These are phyloP conservation scores for Danio albolineatus DNA, from an alignment of 2,797 vertebrate genomes.

Conservation along the genomic window DNA sequence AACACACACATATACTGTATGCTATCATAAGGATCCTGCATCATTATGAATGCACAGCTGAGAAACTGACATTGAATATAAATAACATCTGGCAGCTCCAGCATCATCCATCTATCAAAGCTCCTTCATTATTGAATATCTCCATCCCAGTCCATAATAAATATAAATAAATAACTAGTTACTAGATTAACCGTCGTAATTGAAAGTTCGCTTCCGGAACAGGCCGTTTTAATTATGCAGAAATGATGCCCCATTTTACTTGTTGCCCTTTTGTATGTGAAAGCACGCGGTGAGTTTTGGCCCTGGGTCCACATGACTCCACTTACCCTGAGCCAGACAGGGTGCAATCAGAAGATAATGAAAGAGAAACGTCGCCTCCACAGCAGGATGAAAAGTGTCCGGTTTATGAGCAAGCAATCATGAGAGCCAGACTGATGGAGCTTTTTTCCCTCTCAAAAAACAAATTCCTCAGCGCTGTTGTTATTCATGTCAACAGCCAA, in stretches of 20 bases:
- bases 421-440: neutral
- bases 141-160: slow-evolving; percentile 44
- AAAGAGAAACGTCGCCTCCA: slow-evolving; percentile 51
- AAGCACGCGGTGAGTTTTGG: slow-evolving; percentile 52
- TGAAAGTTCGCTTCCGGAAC: slow-evolving; percentile 62
- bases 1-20: neutral
- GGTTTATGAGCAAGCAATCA: slow-evolving; percentile 35
- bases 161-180: slow-evolving; percentile 62
- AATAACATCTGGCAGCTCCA: slow-evolving; percentile 4
- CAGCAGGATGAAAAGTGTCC: slow-evolving; percentile 56
- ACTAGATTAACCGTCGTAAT: slow-evolving; percentile 68
- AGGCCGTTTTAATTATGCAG: slow-evolving; percentile 67
- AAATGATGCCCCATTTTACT: slow-evolving; percentile 62
- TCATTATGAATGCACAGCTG: neutral
- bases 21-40: neutral
- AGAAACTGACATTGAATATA: neutral
- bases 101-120: neutral
- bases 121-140: neutral
- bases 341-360: slow-evolving; percentile 56
- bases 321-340: slow-evolving; percentile 63
- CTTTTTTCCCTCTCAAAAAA: neutral
- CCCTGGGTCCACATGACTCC: slow-evolving; percentile 65
- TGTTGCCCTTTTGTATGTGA: slow-evolving; percentile 54
- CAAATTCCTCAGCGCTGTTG: neutral
- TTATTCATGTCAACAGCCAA: neutral